These are phyloP conservation scores for Deroplatys truncata DNA, from an alignment of 2,888 invertebrate species.

Conservation along the genomic window DNA sequence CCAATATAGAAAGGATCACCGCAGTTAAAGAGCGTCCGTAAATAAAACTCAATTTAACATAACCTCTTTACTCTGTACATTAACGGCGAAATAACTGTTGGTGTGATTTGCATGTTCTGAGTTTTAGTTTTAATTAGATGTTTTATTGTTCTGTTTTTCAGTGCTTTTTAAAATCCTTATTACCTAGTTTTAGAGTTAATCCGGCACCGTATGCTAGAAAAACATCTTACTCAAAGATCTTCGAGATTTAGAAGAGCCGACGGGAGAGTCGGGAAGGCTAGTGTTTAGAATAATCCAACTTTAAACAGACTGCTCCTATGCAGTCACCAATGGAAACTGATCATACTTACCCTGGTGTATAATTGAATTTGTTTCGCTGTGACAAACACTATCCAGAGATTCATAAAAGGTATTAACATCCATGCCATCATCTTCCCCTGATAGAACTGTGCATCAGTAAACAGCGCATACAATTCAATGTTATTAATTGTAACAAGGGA, in stretches of 20 bases:
- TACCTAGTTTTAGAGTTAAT: too few species aligned
- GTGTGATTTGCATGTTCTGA: too few species aligned
- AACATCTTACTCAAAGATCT: neutral
- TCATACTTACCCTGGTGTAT: neutral
- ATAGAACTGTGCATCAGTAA: neutral
- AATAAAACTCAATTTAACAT: too few species aligned
- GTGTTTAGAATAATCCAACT: neutral
- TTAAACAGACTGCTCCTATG: neutral
- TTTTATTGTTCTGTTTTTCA: too few species aligned
- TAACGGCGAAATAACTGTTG: too few species aligned
- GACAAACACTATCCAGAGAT: neutral
- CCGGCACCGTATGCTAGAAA: too few species aligned
- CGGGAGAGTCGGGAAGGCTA: neutral
- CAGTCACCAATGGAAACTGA: neutral
- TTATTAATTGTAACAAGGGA: neutral
- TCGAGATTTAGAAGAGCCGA: neutral
- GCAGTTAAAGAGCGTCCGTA: too few species aligned
- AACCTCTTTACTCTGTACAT: too few species aligned
- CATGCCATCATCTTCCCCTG: neutral
- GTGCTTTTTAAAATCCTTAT: too few species aligned
- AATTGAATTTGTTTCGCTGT: neutral
- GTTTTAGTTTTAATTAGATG: too few species aligned
- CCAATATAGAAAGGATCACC: too few species aligned
- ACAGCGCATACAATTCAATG: neutral
- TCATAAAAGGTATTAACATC: neutral